Base-by-base conservation (phyloP, 2,113 vertebrate species). In the Brienomyrus longianalis region DNA sequence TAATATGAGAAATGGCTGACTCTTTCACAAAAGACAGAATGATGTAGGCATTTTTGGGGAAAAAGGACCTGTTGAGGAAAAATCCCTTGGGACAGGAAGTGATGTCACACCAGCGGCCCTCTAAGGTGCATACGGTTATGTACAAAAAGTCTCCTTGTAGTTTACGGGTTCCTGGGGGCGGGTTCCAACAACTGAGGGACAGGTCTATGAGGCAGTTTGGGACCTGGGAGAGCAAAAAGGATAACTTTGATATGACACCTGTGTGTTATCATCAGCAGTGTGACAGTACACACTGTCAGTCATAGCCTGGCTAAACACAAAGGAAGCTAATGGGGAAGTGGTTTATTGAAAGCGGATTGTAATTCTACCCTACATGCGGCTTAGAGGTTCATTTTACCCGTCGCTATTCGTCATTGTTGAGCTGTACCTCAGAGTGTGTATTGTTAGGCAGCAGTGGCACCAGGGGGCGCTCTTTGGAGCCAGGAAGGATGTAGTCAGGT, bases 71-170 rank as follows among this genome's bases (percentile, higher is more conserved):
- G 89, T 97, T 97, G 80, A 96, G 90, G 89, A 95, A 96, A 91
- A 97, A 97, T 48, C 96, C 97, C 91, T 96, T 94, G 15, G 96
- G 95, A 92, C 94, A 96, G 84, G 96, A 96, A 70, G 96, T 97
- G 90, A 97, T 92, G 59, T 96, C 96, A 94, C 89, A 95, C 8
- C 92, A 93, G 7, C 95, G 94, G 23, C 96, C 96, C 91, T 97
- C 97, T 62, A 93, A 92, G 8, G 96, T 97, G 80, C 95, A 93
- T 23, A 95, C 92, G 13, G 93, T 95, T 88, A 97, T 93, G 91
- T 97, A 97, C 92, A 96, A 50, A 86, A 96, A 96, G 92, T 97
- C 97, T 59, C 97, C 97, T 89, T 97, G 97, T 89, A 97, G 90
- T 91, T 96, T 97, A 90, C 97, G 95, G 91, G 96, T 94, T 59